A percentile compares a stretch with the other conserved stretches of the same genome.
phyloP scores from a whole-genome alignment of 2,888 invertebrate species.

The Torymus tubicola region DNA sequence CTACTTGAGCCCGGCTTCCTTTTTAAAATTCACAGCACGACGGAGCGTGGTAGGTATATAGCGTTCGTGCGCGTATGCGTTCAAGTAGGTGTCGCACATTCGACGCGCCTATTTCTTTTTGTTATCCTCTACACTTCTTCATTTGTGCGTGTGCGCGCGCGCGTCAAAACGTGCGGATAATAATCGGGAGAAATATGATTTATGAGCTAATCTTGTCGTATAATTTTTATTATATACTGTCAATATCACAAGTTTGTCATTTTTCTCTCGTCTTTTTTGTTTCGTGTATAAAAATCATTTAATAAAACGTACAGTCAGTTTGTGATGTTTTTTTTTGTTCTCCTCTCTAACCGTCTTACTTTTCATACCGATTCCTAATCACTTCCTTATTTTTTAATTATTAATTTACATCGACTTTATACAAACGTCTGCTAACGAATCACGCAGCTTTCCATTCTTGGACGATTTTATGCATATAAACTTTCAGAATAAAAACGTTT shows the following conservation, averaged over 20 bases:
- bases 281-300: conserved; percentile 41
- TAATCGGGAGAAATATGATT: conserved; percentile 16
- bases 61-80: conserved; percentile 15
- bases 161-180: neutral
- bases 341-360: neutral
- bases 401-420: conserved; percentile 56
- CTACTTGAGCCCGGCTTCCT: conserved; percentile 36
- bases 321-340: conserved; percentile 6
- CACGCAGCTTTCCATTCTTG: conserved; percentile 15
- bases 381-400: conserved; percentile 31
- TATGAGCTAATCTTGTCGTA: conserved; percentile 23
- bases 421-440: conserved; percentile 36
- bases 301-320: conserved; percentile 40
- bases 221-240: conserved; percentile 52
- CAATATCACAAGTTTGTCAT: conserved; percentile 53
- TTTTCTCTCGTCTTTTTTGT: conserved; percentile 20
- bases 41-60: neutral
- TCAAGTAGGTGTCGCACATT: conserved; percentile 39
- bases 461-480: conserved; percentile 37
- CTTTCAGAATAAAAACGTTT: conserved; percentile 28
- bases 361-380: conserved; percentile 9
- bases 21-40: conserved; percentile 52
- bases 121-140: neutral
- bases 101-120: conserved; percentile 38
- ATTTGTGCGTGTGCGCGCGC: conserved; percentile 1